These are phyloP conservation scores for Octomys mimax DNA, from an alignment of 2,797 vertebrate genomes.

Conservation along the genomic window DNA sequence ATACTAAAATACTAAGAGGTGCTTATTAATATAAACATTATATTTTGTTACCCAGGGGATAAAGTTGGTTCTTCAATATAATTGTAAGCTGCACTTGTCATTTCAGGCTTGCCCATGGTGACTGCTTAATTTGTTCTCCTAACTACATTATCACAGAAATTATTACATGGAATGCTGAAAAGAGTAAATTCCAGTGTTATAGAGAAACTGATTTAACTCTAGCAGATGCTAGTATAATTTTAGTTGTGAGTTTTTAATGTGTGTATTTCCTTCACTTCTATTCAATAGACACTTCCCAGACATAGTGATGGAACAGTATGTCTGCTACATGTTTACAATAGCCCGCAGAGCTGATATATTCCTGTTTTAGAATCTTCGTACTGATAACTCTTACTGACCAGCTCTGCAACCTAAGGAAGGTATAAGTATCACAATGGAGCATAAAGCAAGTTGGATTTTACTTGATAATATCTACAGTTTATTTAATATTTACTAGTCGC, in stretches of 20 bases:
- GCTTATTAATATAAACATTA: not conserved
- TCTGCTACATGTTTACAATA: not conserved
- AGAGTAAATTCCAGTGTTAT: not conserved
- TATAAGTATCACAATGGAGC: not conserved
- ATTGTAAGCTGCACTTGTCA: not conserved
- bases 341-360: not conserved
- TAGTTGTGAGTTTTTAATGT: not conserved
- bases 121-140: not conserved
- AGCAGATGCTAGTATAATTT: not conserved
- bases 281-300: not conserved
- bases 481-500: not conserved
- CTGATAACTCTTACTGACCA: not conserved
- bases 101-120: not conserved
- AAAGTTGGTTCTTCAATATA: not conserved
- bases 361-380: not conserved
- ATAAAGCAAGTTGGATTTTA: not conserved
- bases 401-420: not conserved
- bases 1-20: not conserved
- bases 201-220: not conserved
- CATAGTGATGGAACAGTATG: not conserved
- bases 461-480: not conserved
- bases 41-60: constrained; percentile 18
- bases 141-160: not conserved
- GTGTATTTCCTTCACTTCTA: not conserved
- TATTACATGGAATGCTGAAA: not conserved